A percentile compares a stretch with the other conserved stretches of the same genome.
Evolutionary conservation across 2,797 vertebrate genomes (phyloP).

Genomic region (Crenichthys baileyi): DNA sequence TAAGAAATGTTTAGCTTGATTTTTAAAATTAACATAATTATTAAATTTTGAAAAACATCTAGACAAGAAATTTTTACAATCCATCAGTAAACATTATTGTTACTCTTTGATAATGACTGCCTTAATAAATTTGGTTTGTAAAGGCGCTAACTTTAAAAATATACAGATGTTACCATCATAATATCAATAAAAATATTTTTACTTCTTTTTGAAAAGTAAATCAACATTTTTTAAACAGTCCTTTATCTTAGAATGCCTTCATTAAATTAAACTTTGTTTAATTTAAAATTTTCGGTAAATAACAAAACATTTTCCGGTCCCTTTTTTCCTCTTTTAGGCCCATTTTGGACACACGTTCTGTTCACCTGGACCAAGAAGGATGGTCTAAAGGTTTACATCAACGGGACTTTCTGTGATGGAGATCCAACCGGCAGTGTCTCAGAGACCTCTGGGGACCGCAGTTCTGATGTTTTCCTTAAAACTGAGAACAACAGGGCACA

Average conservation of each 20-base stretch:
- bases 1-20: neutral
- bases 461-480: constrained; percentile 82
- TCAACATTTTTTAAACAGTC: neutral
- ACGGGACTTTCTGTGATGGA: constrained; percentile 84
- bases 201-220: neutral
- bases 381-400: constrained; percentile 93
- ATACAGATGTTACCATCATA: neutral
- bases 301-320: neutral
- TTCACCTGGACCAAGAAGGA: constrained; percentile 90
- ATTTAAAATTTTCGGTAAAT: neutral
- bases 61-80: neutral
- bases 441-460: constrained; percentile 82
- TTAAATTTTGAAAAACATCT: neutral
- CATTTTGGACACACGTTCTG: constrained; percentile 93
- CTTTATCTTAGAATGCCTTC: neutral
- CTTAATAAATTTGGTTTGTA: neutral
- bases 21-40: neutral
- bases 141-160: neutral
- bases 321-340: constrained; percentile 76
- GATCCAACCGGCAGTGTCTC: constrained; percentile 82
- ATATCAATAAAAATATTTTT: neutral
- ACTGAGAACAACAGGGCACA: constrained; percentile 71
- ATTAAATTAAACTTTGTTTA: neutral
- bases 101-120: neutral
- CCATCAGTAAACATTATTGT: neutral